Evolutionary conservation across 2,888 invertebrate genomes (phyloP).

Genomic region (Apocheima hispidaria): DNA sequence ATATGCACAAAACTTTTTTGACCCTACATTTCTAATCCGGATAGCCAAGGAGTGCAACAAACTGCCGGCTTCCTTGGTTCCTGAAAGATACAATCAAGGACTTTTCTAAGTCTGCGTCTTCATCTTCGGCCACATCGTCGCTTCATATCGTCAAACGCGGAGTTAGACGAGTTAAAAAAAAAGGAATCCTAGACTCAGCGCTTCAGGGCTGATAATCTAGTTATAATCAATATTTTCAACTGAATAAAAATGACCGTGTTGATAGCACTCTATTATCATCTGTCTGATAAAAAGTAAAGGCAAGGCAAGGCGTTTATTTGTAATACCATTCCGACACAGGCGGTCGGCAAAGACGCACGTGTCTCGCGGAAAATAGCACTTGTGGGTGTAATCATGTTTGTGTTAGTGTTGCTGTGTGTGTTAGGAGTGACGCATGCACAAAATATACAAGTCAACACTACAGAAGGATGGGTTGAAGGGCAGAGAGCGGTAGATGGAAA

Average conservation of each 20-base stretch:
- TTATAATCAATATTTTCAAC: not conserved
- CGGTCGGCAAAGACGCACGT: conserved; percentile 29
- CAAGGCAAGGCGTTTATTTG: conserved; percentile 20
- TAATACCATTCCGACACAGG: conserved; percentile 22
- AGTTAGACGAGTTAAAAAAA: too few species aligned
- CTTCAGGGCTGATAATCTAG: too few species aligned
- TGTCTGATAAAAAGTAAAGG: conserved; percentile 41
- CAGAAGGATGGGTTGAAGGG: conserved; percentile 67
- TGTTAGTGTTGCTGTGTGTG: conserved; percentile 47
- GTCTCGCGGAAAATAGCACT: conserved; percentile 14
- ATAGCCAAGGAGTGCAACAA: too few species aligned
- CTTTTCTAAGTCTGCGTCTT: too few species aligned
- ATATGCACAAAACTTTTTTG: too few species aligned
- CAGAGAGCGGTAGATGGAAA: conserved; percentile 55
- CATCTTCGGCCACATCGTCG: too few species aligned
- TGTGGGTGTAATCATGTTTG: conserved; percentile 45
- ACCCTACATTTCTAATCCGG: too few species aligned
- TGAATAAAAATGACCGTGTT: conserved; percentile 6
- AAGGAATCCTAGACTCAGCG: too few species aligned
- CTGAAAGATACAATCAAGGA: too few species aligned
- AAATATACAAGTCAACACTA: conserved; percentile 63
- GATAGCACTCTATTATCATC: conserved; percentile 37
- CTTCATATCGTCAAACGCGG: too few species aligned
- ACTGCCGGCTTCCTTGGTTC: too few species aligned
- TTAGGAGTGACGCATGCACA: conserved; percentile 53